Evolutionary conservation across 2,888 invertebrate genomes (phyloP).

Genomic region (Eristalinus aeneus): DNA sequence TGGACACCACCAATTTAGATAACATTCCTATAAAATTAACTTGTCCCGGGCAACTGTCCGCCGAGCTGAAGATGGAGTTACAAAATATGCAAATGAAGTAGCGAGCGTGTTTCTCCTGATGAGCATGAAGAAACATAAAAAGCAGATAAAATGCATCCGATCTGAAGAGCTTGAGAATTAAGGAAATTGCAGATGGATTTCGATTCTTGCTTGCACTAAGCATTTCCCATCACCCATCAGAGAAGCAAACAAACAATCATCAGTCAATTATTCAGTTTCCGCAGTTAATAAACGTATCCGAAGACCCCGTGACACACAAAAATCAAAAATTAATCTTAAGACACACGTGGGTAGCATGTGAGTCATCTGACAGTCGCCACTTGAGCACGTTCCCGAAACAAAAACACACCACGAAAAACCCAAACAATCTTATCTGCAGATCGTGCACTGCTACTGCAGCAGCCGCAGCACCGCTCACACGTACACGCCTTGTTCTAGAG

Average conservation of each 20-base stretch:
- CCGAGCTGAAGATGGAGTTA: background rate
- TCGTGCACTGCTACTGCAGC: conserved; percentile 1
- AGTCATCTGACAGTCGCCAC: conserved; percentile 44
- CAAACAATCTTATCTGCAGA: conserved; percentile 37
- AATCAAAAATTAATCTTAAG: background rate
- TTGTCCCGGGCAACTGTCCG: background rate
- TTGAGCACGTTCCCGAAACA: conserved; percentile 19
- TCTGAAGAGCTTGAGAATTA: background rate
- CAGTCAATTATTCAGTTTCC: background rate
- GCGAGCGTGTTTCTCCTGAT: background rate
- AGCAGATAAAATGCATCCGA: background rate
- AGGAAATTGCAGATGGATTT: no score
- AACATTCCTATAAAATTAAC: background rate
- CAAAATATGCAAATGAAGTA: background rate
- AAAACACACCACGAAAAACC: conserved; percentile 4
- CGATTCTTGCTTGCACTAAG: no score
- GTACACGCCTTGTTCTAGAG: background rate
- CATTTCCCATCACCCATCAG: no score
- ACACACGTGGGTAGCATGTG: conserved; percentile 14
- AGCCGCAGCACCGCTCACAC: background rate
- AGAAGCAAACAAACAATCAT: background rate
- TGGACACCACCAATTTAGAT: background rate
- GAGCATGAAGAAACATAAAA: background rate
- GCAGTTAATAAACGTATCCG: background rate
- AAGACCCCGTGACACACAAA: background rate